phyloP scores from a whole-genome alignment of 2,113 vertebrate genomes.

The Nipponia nippon region DNA sequence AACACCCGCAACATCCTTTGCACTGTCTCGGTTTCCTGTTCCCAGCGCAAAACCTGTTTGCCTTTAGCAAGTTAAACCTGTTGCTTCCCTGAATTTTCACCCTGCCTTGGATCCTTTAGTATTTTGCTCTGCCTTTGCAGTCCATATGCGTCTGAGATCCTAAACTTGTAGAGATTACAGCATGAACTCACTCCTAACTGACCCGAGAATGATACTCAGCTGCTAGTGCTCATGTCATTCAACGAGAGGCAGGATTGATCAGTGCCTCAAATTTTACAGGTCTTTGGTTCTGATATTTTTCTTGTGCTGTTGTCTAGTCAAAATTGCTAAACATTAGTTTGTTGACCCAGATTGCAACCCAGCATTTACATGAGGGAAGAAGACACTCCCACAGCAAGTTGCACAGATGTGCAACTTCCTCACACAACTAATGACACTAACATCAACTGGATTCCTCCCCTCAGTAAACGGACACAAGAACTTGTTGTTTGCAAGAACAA shows the following conservation, averaged over 20 bases:
- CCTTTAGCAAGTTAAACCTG: neutral
- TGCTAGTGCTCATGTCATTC: neutral
- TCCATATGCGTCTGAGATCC: neutral
- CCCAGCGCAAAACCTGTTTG: neutral
- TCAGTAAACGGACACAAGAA: neutral
- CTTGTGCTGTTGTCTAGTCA: neutral
- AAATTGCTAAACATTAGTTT: neutral
- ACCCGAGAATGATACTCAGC: neutral
- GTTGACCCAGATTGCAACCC: neutral
- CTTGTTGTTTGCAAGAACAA: neutral
- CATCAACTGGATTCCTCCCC: neutral
- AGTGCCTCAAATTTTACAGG: neutral
- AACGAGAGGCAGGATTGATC: neutral
- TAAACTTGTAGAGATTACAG: neutral
- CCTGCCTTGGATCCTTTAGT: neutral
- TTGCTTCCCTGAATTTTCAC: neutral
- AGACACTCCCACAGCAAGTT: slow-evolving; percentile 20
- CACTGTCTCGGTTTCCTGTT: slow-evolving; percentile 11
- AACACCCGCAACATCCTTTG: neutral
- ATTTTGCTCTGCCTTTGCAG: neutral
- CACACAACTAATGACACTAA: neutral
- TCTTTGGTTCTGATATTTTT: neutral
- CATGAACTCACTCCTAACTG: rapidly evolving
- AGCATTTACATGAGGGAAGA: neutral
- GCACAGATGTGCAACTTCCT: slow-evolving; percentile 1